Base-by-base conservation (phyloP, 2,888 invertebrate species). In the Ornithoptera priamus region DNA sequence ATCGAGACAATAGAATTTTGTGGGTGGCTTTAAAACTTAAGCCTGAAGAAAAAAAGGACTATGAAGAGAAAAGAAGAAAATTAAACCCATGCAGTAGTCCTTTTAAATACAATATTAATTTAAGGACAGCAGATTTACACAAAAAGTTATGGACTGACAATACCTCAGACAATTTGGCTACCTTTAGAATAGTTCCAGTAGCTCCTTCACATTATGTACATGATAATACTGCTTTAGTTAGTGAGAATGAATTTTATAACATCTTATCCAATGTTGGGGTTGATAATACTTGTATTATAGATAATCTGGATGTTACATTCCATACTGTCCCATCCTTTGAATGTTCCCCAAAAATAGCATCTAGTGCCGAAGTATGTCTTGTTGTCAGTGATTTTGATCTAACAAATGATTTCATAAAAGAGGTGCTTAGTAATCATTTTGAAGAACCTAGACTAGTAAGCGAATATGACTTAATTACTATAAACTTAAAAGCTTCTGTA, bases 351-450 rank as follows among this genome's bases (percentile, higher is more conserved):
- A 90, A 88, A 80, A 90, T 92, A 77, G 91, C 92, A 66, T 80
- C 84, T 20, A 71, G 74, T 22, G 91, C 92, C 59, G 90, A 91
- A 84, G 88, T 90, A 1, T 84, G 82, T 73, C 78, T 91, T 1
- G 74, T 92, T 70, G 81, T 88, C 1, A 91, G 89, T 80, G 90
- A 92, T 36, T 88, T 83, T 83, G 90, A 91, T 68, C 75, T 92
- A 70, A 81, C 85, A 15, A 90, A 89, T 80, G 89, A 90, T 65
- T 89, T 95, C 61, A 82, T 94, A 0, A 95, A 95, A 82, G 85
- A 92, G 66, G 84, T 96, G 64, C 81, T 97, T 57, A 93, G 93
- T 77, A 95, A 94, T 78, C 95, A 95, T 80, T 97, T 97, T 82
- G 93, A 93, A 79, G 86, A 87, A 59, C 96, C 96, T 24, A 94